Percentiles rank a stretch among this genome's conserved stretches.
phyloP scores from a whole-genome alignment of 2,113 vertebrate species.

The Brienomyrus brachyistius region DNA sequence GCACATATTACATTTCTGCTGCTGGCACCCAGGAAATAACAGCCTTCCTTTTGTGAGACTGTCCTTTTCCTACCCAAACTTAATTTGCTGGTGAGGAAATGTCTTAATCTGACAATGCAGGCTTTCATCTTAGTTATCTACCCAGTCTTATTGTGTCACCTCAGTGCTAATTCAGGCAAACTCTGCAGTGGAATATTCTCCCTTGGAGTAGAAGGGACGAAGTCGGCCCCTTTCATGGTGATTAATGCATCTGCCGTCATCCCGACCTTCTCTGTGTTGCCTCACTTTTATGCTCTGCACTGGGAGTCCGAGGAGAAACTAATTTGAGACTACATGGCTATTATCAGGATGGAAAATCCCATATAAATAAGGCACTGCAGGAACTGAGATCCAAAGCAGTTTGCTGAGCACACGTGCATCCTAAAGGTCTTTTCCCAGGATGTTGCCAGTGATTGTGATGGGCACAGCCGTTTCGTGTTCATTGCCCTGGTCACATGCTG shows the following conservation, averaged over 20 bases:
- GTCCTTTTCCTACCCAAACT: conserved; percentile 12
- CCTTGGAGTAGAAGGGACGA: background rate
- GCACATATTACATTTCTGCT: conserved; percentile 15
- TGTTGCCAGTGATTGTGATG: background rate
- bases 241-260: background rate
- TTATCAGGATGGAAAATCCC: background rate
- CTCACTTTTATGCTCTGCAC: background rate
- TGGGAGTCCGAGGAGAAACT: background rate
- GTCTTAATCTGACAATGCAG: background rate
- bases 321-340: background rate
- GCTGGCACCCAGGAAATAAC: conserved; percentile 3
- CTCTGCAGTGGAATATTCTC: background rate
- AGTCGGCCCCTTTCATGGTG: background rate
- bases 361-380: background rate
- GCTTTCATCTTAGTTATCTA: conserved; percentile 2
- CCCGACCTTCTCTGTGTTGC: background rate
- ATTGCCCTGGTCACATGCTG: background rate
- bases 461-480: background rate
- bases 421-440: background rate
- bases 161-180: conserved; percentile 11
- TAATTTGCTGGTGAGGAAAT: conserved; percentile 19
- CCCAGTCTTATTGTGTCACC: background rate
- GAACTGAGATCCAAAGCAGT: too few species aligned
- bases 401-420: background rate
- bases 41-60: conserved; percentile 8